These are phyloP conservation scores for Argyrosomus regius DNA, from an alignment of 2,797 vertebrate species.

Conservation along the genomic window DNA sequence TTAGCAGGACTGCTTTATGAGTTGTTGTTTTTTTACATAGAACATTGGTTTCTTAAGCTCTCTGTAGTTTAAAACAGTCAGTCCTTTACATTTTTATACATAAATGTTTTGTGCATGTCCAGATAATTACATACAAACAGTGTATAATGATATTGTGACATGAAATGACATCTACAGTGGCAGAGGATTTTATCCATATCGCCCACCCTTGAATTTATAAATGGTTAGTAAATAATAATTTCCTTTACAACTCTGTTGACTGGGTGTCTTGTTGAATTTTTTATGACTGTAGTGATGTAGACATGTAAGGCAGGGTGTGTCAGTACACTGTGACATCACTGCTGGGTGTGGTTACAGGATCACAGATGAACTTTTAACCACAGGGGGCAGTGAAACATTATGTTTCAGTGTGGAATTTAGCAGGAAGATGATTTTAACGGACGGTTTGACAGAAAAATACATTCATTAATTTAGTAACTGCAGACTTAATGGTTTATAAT, in stretches of 20 bases:
- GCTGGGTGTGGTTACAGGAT: neutral
- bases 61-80: neutral
- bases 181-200: too few relatives aligned
- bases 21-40: neutral
- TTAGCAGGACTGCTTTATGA: neutral
- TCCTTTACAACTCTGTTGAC: too few relatives aligned
- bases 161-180: too few relatives aligned
- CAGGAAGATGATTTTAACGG: neutral
- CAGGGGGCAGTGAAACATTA: neutral
- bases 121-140: neutral
- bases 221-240: too few relatives aligned
- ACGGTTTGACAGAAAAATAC: neutral
- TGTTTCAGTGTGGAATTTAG: neutral
- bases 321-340: neutral
- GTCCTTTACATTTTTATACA: too few relatives aligned
- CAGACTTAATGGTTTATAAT: neutral
- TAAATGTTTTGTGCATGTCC: neutral
- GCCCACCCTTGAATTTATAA: too few relatives aligned
- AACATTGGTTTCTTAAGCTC: neutral
- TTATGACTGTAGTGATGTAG: neutral
- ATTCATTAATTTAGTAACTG: neutral
- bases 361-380: neutral
- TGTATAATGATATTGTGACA: neutral
- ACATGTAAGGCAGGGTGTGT: neutral
- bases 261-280: too few relatives aligned